Percentiles rank a stretch among this genome's conserved stretches.
These are phyloP conservation scores for Mirounga angustirostris DNA, from an alignment of 2,113 vertebrate species.

Conservation along the genomic window DNA sequence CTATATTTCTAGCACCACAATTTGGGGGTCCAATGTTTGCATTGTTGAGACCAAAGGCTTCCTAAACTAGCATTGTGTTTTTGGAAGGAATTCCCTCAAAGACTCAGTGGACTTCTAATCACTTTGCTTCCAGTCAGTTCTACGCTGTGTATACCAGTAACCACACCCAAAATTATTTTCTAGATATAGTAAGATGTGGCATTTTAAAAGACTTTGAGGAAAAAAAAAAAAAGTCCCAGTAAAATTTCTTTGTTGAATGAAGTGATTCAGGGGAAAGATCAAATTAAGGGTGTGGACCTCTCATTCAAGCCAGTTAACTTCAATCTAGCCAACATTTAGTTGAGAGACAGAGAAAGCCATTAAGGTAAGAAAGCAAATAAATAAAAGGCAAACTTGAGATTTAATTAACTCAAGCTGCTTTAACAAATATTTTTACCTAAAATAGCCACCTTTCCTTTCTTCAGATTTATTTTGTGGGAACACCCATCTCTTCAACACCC, in stretches of 20 bases:
- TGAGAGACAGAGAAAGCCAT: background rate
- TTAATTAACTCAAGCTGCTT: slow-evolving; percentile 66
- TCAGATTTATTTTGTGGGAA: slow-evolving; percentile 50
- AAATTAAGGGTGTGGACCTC: slow-evolving; percentile 15
- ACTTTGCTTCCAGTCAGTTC: slow-evolving; percentile 43
- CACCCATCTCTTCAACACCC: background rate
- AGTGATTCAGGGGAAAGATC: slow-evolving; percentile 57
- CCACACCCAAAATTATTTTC: slow-evolving; percentile 51
- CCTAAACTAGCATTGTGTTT: background rate
- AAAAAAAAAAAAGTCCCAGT: background rate
- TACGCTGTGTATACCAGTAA: background rate
- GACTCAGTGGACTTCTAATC: background rate
- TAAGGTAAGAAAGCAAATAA: slow-evolving; percentile 53
- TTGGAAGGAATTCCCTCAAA: background rate
- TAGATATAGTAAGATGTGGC: slow-evolving; percentile 55
- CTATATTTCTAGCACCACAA: background rate
- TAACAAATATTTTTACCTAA: slow-evolving; percentile 46
- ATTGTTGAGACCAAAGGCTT: background rate
- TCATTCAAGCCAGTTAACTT: slow-evolving; percentile 36
- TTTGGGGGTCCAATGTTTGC: background rate
- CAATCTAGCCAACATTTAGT: slow-evolving; percentile 42
- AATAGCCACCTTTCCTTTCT: slow-evolving; percentile 43
- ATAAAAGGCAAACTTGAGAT: background rate
- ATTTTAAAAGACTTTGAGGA: slow-evolving; percentile 68
- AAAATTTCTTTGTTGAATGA: slow-evolving; percentile 64